Evolutionary conservation across 2,888 invertebrate genomes (phyloP), one percentile per base, ranked within the genome.

Genomic region (Seladonia tumulorum): DNA sequence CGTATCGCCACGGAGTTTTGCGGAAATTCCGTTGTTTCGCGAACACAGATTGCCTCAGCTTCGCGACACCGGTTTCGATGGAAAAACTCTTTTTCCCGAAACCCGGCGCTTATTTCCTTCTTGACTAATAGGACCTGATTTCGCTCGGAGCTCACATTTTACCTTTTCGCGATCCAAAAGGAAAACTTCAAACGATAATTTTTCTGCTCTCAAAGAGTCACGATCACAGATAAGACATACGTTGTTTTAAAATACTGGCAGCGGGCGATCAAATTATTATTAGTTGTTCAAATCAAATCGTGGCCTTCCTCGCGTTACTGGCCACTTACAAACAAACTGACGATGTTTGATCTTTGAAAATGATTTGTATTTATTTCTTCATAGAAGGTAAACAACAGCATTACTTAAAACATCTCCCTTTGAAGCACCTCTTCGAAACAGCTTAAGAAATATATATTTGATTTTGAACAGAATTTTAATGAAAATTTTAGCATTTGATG

Each of bases 21-120:
- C 45, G 22, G 63, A 66, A 66, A 45, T 66, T 66, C 45, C 76
- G 45, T 76, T 76, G 60, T 76, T 35, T 47, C 29, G 29, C 47
- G 63, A 14, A 42, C 29, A 76, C 22, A 66, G 47, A 63, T 29
- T 45, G 22, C 47, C 35, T 8, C 25, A 45, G 63, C 22, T 29
- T 18, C 76, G 47, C 10, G 63, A 66, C 63, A 76, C 4, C 29
- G 22, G 22, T 76, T 47, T 47, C 45, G 14, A 60, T 35, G 35
- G 22, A 66, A 66, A 66, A 66, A 35, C 18, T 10, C 35, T 35
- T 66, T 35, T 35, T 35, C 35, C 22, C 8, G 66, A 66, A 22
- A 29, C 35, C 35, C n/a, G 18, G 8, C 16, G 18, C 35, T 66
- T 66, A 66, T 35, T 29, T 66, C 66, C 35, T 10, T 35, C 66